Conservation (phyloP, 1,140 invertebrate genomes). For the Anoplophora glabripennis region DNA sequence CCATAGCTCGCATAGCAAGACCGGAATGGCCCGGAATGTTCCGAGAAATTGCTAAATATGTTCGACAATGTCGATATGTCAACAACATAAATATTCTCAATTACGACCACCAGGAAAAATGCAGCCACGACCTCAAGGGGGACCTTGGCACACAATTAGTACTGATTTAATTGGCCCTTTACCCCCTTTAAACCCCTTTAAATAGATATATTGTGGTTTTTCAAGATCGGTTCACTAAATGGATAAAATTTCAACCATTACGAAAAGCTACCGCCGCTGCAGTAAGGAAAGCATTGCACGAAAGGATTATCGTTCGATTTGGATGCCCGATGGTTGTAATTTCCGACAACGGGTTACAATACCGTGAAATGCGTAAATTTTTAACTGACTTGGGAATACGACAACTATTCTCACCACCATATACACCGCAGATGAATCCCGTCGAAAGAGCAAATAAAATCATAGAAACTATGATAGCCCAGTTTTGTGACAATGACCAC, state of each 20-base stretch:
- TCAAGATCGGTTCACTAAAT: no score
- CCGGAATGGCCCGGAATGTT: slow-evolving; percentile 38
- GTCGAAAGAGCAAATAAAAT: background rate
- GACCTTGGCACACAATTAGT: slow-evolving; percentile 42
- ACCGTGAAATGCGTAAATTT: background rate
- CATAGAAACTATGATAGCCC: no score
- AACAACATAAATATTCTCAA: slow-evolving; percentile 37
- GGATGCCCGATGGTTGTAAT: slow-evolving; percentile 40
- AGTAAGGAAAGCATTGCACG: slow-evolving; percentile 21
- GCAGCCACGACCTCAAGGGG: slow-evolving; percentile 33
- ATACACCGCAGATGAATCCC: slow-evolving; percentile 48
- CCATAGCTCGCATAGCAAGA: background rate
- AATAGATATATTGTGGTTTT: no score
- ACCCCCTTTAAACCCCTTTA: slow-evolving; percentile 20
- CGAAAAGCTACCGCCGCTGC: no score
- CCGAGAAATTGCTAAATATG: slow-evolving; percentile 20
- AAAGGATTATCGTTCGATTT: slow-evolving; percentile 37
- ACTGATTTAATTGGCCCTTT: slow-evolving; percentile 50
- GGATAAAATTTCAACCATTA: no score
- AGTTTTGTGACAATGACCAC: no score
- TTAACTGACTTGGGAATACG: background rate
- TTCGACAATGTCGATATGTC: slow-evolving; percentile 30
- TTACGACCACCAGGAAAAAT: slow-evolving; percentile 35
- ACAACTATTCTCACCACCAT: slow-evolving; percentile 26
- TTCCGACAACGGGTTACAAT: slow-evolving; percentile 51